Evolutionary conservation across 1,140 invertebrate genomes (phyloP).

Genomic region (Lasaia peninsularis): DNA sequence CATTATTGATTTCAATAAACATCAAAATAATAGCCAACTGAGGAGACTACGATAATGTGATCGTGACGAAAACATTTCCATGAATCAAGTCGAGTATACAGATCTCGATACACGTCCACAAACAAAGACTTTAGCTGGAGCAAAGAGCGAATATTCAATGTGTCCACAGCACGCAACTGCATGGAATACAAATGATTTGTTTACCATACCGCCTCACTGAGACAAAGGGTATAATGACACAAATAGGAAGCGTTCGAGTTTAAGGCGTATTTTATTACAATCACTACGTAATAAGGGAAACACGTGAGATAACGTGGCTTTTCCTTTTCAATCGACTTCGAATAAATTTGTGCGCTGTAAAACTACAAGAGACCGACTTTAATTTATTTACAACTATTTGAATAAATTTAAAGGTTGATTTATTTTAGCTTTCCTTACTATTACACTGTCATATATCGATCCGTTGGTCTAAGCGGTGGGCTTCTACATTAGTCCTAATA

Average conservation of each 20-base stretch:
- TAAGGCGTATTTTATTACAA: not conserved
- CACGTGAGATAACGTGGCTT: not conserved
- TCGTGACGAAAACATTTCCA: not conserved
- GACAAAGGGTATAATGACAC: slow-evolving; percentile 54
- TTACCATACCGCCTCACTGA: slow-evolving; percentile 39
- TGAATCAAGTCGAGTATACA: slow-evolving; percentile 9
- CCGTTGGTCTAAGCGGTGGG: too few species aligned
- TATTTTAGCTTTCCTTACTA: too few species aligned
- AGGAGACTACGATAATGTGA: not conserved
- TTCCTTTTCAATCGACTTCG: not conserved
- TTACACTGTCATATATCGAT: too few species aligned
- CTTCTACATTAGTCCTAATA: too few species aligned
- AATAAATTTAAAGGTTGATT: too few species aligned
- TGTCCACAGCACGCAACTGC: slow-evolving; percentile 30
- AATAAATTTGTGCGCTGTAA: too few species aligned
- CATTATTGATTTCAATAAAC: not conserved
- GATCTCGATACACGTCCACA: slow-evolving; percentile 36
- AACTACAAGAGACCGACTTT: too few species aligned
- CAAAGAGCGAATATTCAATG: slow-evolving; percentile 62
- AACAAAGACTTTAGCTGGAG: slow-evolving; percentile 47
- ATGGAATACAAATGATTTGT: slow-evolving; percentile 65
- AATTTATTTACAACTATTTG: too few species aligned
- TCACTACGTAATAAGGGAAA: not conserved
- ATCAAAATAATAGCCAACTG: not conserved
- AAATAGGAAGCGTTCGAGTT: slow-evolving; percentile 9